These are phyloP conservation scores for Montipora cactus DNA, from an alignment of 64 coral and sea anemone species.

Conservation along the genomic window DNA sequence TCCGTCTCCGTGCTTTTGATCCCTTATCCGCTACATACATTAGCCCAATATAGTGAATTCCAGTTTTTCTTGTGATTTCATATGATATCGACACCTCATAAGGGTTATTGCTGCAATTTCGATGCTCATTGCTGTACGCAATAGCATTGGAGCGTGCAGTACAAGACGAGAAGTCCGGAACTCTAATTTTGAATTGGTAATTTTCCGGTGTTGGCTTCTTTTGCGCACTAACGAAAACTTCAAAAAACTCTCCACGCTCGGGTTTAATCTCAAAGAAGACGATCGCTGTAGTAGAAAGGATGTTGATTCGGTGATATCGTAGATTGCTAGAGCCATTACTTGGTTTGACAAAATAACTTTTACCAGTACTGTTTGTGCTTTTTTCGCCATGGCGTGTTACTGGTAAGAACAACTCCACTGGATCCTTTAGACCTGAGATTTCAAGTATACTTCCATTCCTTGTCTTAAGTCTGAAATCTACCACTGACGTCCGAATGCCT, in stretches of 20 bases:
- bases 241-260: not conserved
- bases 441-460: conserved; percentile 21
- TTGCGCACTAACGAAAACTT: conserved; percentile 42
- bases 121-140: not conserved
- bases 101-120: conserved; percentile 54
- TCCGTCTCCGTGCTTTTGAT: not conserved
- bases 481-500: conserved; percentile 39
- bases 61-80: conserved; percentile 37
- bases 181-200: conserved; percentile 35
- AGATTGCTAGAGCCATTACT: conserved; percentile 53
- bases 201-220: conserved; percentile 37
- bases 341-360: conserved; percentile 61
- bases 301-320: conserved; percentile 61
- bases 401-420: conserved; percentile 69
- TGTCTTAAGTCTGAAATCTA: conserved; percentile 66
- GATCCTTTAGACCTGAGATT: conserved; percentile 48
- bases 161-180: conserved; percentile 69
- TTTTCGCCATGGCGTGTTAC: conserved; percentile 1
- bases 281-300: conserved; percentile 16
- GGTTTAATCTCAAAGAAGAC: conserved; percentile 55
- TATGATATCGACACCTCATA: conserved; percentile 45
- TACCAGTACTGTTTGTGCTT: not conserved
- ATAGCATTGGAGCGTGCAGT: not conserved
- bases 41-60: conserved; percentile 60
- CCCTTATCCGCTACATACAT: not conserved